These are phyloP conservation scores for Rhingia campestris DNA, from an alignment of 2,888 invertebrate genomes.

Conservation along the genomic window DNA sequence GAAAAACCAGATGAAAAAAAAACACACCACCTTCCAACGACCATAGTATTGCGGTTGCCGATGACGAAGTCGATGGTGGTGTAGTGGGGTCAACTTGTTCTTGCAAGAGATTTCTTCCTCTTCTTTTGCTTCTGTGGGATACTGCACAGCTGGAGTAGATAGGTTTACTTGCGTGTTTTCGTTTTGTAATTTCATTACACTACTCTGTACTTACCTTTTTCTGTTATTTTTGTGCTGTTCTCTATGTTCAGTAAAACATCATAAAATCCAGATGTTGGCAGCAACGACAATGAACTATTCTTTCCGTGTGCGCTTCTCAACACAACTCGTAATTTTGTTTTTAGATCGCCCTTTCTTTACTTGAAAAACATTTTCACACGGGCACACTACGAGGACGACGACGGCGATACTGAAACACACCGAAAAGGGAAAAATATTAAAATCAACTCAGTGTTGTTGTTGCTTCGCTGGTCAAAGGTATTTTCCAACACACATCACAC, in stretches of 20 bases:
- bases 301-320: conserved; percentile 14
- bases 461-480: conserved; percentile 35
- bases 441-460: conserved; percentile 38
- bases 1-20: conserved; percentile 43
- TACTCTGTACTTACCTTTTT: conserved; percentile 40
- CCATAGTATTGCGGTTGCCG: conserved; percentile 45
- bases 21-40: conserved; percentile 56
- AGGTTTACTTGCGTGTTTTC: conserved; percentile 51
- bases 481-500: conserved; percentile 49
- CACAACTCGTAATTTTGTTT: conserved; percentile 30
- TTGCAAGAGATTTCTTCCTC: conserved; percentile 37
- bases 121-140: conserved; percentile 21
- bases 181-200: conserved; percentile 35
- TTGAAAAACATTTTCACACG: conserved; percentile 54
- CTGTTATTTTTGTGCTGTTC: conserved; percentile 2
- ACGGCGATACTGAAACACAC: conserved; percentile 29
- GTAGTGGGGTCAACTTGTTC: conserved; percentile 52
- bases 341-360: conserved; percentile 19
- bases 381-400: conserved; percentile 17
- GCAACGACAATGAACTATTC: conserved; percentile 51
- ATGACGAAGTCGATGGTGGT: conserved; percentile 20
- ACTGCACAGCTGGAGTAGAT: conserved; percentile 60
- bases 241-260: conserved; percentile 54
- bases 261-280: conserved; percentile 62
- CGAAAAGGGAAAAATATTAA: conserved; percentile 38